Conservation (phyloP, 1,140 invertebrate species). For the Drosophila ficusphila region DNA sequence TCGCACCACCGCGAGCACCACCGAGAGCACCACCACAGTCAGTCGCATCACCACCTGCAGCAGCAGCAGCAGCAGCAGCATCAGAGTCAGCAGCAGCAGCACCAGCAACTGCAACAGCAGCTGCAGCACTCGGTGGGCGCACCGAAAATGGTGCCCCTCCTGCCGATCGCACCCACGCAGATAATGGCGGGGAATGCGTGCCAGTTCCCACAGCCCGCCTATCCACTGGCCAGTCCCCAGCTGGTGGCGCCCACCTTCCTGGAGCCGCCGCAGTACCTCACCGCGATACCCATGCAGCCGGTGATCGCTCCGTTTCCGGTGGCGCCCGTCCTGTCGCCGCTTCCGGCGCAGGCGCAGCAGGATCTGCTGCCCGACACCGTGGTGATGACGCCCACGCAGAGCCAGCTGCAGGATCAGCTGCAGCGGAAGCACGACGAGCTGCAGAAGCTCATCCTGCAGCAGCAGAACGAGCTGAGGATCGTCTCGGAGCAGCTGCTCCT, state of each 20-base stretch:
- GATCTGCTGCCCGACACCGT: constrained; percentile 65
- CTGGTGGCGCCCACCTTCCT: constrained; percentile 84
- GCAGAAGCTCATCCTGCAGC: constrained; percentile 92
- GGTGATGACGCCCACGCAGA: constrained; percentile 87
- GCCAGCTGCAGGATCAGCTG: constrained; percentile 90
- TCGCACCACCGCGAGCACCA: constrained; percentile 43
- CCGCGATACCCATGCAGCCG: constrained; percentile 87
- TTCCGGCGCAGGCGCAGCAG: constrained; percentile 59
- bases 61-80: constrained; percentile 48
- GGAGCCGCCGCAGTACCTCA: constrained; percentile 87
- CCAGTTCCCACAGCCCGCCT: constrained; percentile 65
- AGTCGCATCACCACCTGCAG: constrained; percentile 46
- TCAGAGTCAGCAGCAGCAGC: constrained; percentile 31
- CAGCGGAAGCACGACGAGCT: constrained; percentile 93
- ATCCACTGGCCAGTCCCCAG: constrained; percentile 70
- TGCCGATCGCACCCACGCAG: constrained; percentile 58
- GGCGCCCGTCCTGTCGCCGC: constrained; percentile 83
- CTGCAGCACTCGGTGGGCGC: constrained; percentile 38
- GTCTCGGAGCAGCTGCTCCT: constrained; percentile 94
- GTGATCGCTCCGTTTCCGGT: constrained; percentile 84
- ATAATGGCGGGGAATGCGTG: constrained; percentile 57
- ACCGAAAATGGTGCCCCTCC: constrained; percentile 62
- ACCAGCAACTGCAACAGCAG: constrained; percentile 48
- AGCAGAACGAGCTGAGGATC: constrained; percentile 92
- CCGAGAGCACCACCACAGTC: constrained; percentile 38